phyloP scores from a whole-genome alignment of 2,888 invertebrate genomes.

The Petrolisthes manimaculis region DNA sequence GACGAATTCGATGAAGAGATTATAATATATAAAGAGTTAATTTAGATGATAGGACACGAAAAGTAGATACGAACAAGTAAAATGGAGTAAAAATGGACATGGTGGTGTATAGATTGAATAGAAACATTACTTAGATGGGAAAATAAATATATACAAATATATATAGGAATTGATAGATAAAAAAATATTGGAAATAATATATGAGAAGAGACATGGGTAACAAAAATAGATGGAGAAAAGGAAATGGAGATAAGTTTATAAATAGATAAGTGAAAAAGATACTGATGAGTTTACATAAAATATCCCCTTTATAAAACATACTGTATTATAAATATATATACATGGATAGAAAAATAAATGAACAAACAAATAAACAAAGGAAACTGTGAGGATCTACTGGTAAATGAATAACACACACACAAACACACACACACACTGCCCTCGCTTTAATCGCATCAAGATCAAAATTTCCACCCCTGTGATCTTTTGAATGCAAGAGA shows the following conservation, averaged over 20 bases:
- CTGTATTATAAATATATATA: too few species aligned
- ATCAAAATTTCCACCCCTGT: constrained; percentile 39
- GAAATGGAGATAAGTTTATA: constrained; percentile 20
- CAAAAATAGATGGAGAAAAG: neutral
- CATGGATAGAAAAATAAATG: neutral
- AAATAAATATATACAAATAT: neutral
- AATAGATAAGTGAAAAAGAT: constrained; percentile 13
- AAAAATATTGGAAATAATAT: neutral
- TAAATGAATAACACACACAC: neutral
- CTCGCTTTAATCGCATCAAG: constrained; percentile 38
- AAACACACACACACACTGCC: constrained; percentile 2
- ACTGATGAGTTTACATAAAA: neutral
- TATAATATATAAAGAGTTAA: too few species aligned
- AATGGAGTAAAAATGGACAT: neutral
- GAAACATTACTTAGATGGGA: neutral
- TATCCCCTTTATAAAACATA: too few species aligned
- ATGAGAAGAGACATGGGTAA: neutral
- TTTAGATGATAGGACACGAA: too few species aligned
- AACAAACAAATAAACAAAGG: neutral
- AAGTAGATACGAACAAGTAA: too few species aligned
- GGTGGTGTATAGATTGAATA: neutral
- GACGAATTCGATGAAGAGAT: too few species aligned
- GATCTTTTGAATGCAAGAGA: constrained; percentile 34
- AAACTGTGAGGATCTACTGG: too few species aligned
- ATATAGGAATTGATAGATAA: neutral